Evolutionary conservation across 2,888 invertebrate species (phyloP).

Genomic region (Eilema sororculum): DNA sequence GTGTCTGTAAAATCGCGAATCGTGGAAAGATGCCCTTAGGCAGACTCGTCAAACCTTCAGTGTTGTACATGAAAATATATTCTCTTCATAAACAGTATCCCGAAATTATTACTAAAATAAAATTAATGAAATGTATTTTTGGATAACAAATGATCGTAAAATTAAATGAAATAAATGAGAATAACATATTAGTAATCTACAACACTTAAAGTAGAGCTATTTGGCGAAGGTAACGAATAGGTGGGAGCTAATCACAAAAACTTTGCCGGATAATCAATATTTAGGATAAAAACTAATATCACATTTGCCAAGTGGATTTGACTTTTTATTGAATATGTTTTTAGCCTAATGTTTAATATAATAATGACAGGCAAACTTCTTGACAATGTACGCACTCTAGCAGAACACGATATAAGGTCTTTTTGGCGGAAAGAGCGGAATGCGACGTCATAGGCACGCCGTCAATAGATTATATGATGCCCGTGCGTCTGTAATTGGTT

Average conservation of each 20-base stretch:
- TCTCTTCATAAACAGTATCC: not conserved
- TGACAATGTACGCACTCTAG: too few relatives aligned
- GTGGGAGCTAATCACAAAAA: not conserved
- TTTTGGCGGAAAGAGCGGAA: too few relatives aligned
- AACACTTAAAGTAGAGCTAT: not conserved
- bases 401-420: too few relatives aligned
- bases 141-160: not conserved
- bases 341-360: too few relatives aligned
- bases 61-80: not conserved
- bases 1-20: too few relatives aligned
- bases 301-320: not conserved
- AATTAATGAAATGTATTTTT: not conserved
- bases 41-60: too few relatives aligned
- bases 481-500: too few relatives aligned
- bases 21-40: too few relatives aligned
- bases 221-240: not conserved
- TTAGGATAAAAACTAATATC: not conserved
- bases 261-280: not conserved
- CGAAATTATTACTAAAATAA: not conserved
- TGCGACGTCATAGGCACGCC: too few relatives aligned
- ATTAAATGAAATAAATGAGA: not conserved
- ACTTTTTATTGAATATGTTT: too few relatives aligned
- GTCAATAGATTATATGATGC: too few relatives aligned
- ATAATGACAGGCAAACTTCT: too few relatives aligned
- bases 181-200: not conserved